These are phyloP conservation scores for Sinopyrophorus schimmeli DNA, from an alignment of 2,888 invertebrate species.

Conservation along the genomic window DNA sequence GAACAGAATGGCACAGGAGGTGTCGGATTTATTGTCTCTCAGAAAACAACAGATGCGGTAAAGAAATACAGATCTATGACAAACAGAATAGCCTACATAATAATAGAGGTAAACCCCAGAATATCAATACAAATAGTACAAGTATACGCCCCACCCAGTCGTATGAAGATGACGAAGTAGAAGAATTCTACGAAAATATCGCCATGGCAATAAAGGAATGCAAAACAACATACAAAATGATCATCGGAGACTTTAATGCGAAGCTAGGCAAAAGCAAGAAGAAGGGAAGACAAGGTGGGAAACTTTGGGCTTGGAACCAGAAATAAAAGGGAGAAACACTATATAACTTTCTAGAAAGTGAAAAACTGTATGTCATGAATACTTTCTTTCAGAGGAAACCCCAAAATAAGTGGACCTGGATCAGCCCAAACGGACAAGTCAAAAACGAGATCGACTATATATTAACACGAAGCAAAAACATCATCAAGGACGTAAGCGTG, in stretches of 20 bases:
- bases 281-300: neutral
- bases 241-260: slow-evolving; percentile 7
- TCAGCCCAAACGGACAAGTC: slow-evolving; percentile 22
- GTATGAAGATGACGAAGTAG: slow-evolving; percentile 1
- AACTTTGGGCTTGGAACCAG: slow-evolving; percentile 33
- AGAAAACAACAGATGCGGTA: neutral
- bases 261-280: slow-evolving; percentile 3
- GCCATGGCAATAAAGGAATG: neutral
- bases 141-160: slow-evolving; percentile 1
- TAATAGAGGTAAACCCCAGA: neutral
- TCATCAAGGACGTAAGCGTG: slow-evolving; percentile 1
- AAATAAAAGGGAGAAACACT: slow-evolving; percentile 37
- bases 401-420: slow-evolving; percentile 35
- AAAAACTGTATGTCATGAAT: slow-evolving; percentile 35
- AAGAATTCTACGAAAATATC: neutral
- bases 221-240: slow-evolving; percentile 6
- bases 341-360: slow-evolving; percentile 34
- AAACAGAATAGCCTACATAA: slow-evolving; percentile 1
- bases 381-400: slow-evolving; percentile 33
- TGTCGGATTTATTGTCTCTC: slow-evolving; percentile 2
- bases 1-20: slow-evolving; percentile 3
- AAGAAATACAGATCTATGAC: neutral
- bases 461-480: neutral
- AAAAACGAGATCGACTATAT: slow-evolving; percentile 38
- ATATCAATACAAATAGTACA: slow-evolving; percentile 1